These are phyloP conservation scores for Xenotilapia flavipinnis DNA, from an alignment of 2,113 vertebrate genomes.

Conservation along the genomic window DNA sequence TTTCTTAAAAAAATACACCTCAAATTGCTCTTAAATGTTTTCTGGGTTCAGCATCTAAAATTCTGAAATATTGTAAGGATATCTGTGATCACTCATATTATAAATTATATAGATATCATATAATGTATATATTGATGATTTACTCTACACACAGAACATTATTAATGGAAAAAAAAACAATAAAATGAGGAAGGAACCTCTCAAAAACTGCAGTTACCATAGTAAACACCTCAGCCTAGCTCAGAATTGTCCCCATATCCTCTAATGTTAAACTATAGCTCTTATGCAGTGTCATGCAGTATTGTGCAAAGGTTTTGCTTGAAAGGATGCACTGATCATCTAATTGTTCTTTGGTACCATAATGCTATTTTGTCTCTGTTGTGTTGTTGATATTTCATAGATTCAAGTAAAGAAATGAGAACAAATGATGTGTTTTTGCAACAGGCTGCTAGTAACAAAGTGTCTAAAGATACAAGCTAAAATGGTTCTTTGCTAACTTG, in stretches of 20 bases:
- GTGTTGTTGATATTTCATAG: not conserved
- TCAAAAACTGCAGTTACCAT: not conserved
- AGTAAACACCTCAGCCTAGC: not conserved
- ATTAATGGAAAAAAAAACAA: not conserved
- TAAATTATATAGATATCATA: not conserved
- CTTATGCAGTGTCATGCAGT: not conserved
- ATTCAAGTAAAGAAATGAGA: not conserved
- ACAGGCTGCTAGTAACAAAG: not conserved
- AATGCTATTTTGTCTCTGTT: not conserved
- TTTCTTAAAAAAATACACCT: not conserved
- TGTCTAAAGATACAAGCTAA: not conserved
- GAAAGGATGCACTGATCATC: not conserved
- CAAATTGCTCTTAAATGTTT: not conserved
- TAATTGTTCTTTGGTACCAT: not conserved
- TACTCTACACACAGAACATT: not conserved
- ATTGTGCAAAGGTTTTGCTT: not conserved
- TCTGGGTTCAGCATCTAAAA: not conserved
- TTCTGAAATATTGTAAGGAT: not conserved
- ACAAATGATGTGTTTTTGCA: not conserved
- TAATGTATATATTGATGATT: not conserved
- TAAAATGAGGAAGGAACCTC: accelerated
- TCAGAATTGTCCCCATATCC: accelerated
- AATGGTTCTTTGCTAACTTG: not conserved
- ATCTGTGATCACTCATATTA: not conserved
- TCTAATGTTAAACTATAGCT: not conserved